Base-by-base conservation (phyloP, 2,888 invertebrate genomes). In the Dryomyza anilis region DNA sequence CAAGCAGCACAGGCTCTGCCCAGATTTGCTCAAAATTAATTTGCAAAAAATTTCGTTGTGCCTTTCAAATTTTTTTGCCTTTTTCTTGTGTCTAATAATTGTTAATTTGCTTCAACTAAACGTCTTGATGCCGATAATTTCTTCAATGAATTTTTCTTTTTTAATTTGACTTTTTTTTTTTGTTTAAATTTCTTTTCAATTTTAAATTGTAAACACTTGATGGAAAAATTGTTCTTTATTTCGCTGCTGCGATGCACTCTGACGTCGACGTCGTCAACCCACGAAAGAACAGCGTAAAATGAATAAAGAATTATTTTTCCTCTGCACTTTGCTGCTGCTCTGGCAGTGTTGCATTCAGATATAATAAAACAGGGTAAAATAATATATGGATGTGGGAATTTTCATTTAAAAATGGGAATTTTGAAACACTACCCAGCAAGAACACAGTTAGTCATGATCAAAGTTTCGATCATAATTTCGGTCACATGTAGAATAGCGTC, bases 281-380 rank as follows among this genome's bases (percentile, higher is more conserved):
- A 58, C 46, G 58, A 58, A 46, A 30, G 10, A 46, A 21, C 30
- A 30, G 23, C 23, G 7, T 45, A 46, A 36, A 67, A 69, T 67
- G 60, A 65, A 65, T 59, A 68, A 68, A 64, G 59, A 62, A 58
- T n/a, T 60, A 62, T 55, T 7, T 55, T 45, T 43, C 27, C 30
- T 58, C 29, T 43, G 29, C 39, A 57, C 25, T 45, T 50, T 55
- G n/a, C n/a, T 55, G 33, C 36, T 21, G 10, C 55, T 14, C 21
- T 14, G 30, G 36, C 58, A 46, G 58, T 3, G 58, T n/a, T 58
- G 58, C 46, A 46, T 12, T 25, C 8, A 43, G 33, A 55, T 16
- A 14, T n/a, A n/a, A n/a, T n/a, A n/a, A n/a, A n/a, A n/a, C n/a
- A n/a, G n/a, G n/a, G n/a, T n/a, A n/a, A n/a, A n/a, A n/a, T n/a